Percentiles rank a stretch among this genome's conserved stretches.
Evolutionary conservation across 2,888 invertebrate genomes (phyloP).

Genomic region (Drosophila formosana): DNA sequence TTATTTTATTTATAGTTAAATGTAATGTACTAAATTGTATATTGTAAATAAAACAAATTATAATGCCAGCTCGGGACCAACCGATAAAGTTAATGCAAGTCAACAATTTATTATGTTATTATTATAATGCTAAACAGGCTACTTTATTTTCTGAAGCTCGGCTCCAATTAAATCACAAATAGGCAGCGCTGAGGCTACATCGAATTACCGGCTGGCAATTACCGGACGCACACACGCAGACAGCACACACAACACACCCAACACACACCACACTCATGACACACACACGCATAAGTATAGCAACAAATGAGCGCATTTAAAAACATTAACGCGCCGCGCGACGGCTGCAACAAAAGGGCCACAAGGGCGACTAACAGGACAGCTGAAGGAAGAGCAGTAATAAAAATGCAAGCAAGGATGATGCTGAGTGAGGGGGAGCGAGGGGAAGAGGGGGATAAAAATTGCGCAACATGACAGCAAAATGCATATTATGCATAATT

Average conservation of each 20-base stretch:
- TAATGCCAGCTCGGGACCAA: too few relatives aligned
- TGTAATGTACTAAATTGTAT: too few relatives aligned
- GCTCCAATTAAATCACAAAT: slow-evolving; percentile 40
- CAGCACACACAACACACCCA: slow-evolving; percentile 19
- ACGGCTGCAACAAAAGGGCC: slow-evolving; percentile 28
- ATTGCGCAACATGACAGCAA: slow-evolving; percentile 82
- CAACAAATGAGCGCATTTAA: slow-evolving; percentile 73
- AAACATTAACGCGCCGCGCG: slow-evolving; percentile 63
- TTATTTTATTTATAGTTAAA: too few relatives aligned
- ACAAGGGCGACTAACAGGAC: slow-evolving; percentile 4
- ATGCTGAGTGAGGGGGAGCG: background rate
- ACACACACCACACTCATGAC: slow-evolving; percentile 14
- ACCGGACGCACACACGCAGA: slow-evolving; percentile 46
- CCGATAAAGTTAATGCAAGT: too few relatives aligned
- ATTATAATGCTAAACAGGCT: background rate
- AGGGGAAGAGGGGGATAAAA: slow-evolving; percentile 49
- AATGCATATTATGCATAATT: slow-evolving; percentile 84
- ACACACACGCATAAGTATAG: slow-evolving; percentile 14
- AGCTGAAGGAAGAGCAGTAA: slow-evolving; percentile 25
- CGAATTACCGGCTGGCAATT: slow-evolving; percentile 68
- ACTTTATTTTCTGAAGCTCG: slow-evolving; percentile 2
- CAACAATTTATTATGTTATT: too few relatives aligned
- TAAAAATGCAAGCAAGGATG: slow-evolving; percentile 49
- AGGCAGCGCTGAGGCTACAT: slow-evolving; percentile 41
- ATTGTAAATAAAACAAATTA: too few relatives aligned